Evolutionary conservation across 2,113 vertebrate genomes (phyloP).

Genomic region (Hystrix cristata): DNA sequence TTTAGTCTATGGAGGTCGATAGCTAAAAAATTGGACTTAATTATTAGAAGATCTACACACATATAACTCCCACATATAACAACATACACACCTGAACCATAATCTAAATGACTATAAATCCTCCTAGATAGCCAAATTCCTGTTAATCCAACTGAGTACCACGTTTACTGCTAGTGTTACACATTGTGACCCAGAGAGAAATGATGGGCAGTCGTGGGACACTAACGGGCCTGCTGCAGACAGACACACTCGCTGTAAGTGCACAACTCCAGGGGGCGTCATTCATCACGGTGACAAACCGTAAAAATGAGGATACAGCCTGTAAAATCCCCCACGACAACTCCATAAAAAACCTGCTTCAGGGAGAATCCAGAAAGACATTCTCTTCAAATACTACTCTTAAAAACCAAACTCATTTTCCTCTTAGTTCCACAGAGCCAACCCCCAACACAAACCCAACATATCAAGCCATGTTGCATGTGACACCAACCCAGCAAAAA

Average conservation of each 20-base stretch:
- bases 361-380: neutral
- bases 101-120: slow-evolving; percentile 18
- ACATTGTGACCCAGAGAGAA: neutral
- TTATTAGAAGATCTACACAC: neutral
- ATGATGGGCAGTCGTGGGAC: neutral
- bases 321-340: neutral
- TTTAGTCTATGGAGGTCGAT: neutral
- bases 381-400: neutral
- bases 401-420: slow-evolving; percentile 57
- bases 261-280: neutral
- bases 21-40: neutral
- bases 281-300: neutral
- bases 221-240: neutral
- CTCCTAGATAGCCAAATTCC: slow-evolving; percentile 20
- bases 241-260: neutral
- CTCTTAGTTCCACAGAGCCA: slow-evolving; percentile 2
- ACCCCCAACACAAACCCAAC: neutral
- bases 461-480: slow-evolving; percentile 51
- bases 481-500: slow-evolving; percentile 85
- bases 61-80: neutral
- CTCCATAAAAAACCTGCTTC: neutral
- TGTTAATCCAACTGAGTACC: neutral
- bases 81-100: neutral
- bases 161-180: neutral
- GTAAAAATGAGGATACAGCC: neutral